These are phyloP conservation scores for Limnodromus scolopaceus DNA, from an alignment of 2,797 vertebrate genomes.

Conservation along the genomic window DNA sequence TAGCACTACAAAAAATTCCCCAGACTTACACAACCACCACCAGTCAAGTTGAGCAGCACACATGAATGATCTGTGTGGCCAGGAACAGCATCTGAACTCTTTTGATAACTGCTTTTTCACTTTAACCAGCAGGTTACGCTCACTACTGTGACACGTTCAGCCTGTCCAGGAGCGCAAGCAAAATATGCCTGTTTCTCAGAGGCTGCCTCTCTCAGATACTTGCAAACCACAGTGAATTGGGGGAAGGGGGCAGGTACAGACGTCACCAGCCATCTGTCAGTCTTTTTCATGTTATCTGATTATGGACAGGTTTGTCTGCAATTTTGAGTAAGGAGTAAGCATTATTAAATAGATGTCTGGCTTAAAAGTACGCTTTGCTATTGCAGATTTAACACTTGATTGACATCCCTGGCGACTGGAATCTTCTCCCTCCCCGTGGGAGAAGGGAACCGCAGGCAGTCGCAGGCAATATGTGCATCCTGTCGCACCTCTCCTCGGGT, in stretches of 20 bases:
- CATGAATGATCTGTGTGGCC: neutral
- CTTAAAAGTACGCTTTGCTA: conserved; percentile 5
- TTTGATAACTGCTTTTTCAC: neutral
- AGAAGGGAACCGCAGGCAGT: neutral
- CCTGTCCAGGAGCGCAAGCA: neutral
- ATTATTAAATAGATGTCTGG: conserved; percentile 26
- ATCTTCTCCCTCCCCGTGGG: conserved; percentile 36
- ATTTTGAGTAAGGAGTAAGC: conserved; percentile 20
- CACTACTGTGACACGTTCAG: rapidly evolving
- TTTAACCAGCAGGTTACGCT: neutral
- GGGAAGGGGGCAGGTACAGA: neutral
- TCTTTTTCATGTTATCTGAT: conserved; percentile 11
- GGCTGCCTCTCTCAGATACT: neutral
- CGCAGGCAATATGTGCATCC: neutral
- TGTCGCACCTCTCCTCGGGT: neutral
- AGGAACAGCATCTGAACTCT: neutral
- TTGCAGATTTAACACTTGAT: conserved; percentile 23
- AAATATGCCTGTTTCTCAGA: neutral
- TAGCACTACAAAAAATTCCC: neutral
- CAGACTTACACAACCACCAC: neutral
- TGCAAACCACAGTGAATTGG: neutral
- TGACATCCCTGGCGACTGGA: neutral
- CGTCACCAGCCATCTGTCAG: conserved; percentile 43
- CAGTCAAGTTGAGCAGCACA: neutral
- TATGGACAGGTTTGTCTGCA: conserved; percentile 55